Evolutionary conservation across 2,113 vertebrate genomes (phyloP).

Genomic region (Dipodomys ordii): DNA sequence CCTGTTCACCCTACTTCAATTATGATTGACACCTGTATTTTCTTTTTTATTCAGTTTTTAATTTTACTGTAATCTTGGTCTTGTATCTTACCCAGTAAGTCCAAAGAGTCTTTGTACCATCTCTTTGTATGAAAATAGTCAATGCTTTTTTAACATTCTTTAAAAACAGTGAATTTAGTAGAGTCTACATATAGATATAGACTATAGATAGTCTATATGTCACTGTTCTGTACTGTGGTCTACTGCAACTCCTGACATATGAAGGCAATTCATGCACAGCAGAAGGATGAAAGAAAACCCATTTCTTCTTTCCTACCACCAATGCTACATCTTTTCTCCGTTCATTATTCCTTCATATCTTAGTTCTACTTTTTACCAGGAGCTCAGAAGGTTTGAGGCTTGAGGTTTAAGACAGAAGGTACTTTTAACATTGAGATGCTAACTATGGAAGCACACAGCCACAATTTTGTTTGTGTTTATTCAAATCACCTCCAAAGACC

Average conservation of each 20-base stretch:
- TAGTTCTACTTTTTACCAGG: not conserved
- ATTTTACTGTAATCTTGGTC: constrained; percentile 56
- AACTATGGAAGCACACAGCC: constrained; percentile 77
- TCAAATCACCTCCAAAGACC: constrained; percentile 64
- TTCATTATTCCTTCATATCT: not conserved
- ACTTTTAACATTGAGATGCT: constrained; percentile 88
- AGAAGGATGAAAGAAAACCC: not conserved
- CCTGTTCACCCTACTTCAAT: not conserved
- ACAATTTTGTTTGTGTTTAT: constrained; percentile 73
- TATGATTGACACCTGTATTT: not conserved
- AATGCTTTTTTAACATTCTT: constrained; percentile 4
- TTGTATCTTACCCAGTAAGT: constrained; percentile 5
- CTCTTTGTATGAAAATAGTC: constrained; percentile 56
- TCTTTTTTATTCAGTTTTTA: not conserved
- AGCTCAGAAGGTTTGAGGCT: constrained; percentile 73
- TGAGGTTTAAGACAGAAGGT: constrained; percentile 90
- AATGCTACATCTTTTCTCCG: not conserved
- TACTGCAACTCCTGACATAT: not conserved
- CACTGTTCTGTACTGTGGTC: not conserved
- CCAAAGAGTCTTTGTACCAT: constrained; percentile 58
- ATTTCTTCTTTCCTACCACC: not conserved
- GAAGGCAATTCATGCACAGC: not conserved
- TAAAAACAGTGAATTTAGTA: not conserved
- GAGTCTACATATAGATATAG: not conserved
- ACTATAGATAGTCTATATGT: not conserved